Evolutionary conservation across 1,140 invertebrate species (phyloP).

Genomic region (Drosophila ohnishii): DNA sequence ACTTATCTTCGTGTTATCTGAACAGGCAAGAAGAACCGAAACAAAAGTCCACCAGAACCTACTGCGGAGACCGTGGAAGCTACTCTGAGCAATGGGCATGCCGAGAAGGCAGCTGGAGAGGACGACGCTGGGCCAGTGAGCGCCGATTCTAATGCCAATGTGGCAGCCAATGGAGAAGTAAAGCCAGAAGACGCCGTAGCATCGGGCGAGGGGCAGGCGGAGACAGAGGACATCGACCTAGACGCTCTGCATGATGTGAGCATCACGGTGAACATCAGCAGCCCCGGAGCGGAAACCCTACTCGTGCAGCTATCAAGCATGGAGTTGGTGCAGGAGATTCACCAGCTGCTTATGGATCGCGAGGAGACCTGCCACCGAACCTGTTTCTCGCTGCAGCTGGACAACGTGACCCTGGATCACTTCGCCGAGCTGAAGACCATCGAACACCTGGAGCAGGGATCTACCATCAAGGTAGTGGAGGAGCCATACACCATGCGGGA

Average conservation of each 20-base stretch:
- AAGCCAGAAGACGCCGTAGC: conserved; percentile 11
- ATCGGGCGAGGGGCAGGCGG: conserved; percentile 14
- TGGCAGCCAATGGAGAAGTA: conserved; percentile 22
- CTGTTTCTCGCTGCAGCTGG: conserved; percentile 98
- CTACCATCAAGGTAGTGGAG: conserved; percentile 95
- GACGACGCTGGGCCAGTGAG: conserved; percentile 5
- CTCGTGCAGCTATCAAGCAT: conserved; percentile 98
- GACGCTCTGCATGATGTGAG: conserved; percentile 97
- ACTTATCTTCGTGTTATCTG: not conserved
- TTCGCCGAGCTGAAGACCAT: conserved; percentile 99
- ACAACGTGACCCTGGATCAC: conserved; percentile 97
- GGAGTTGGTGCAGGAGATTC: conserved; percentile 99
- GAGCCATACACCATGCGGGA: conserved; percentile 99
- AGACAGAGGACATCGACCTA: conserved; percentile 84
- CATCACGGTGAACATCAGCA: conserved; percentile 95
- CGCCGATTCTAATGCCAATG: conserved; percentile 68
- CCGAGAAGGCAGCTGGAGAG: conserved; percentile 30
- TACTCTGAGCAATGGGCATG: conserved; percentile 64
- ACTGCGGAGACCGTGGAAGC: conserved; percentile 17
- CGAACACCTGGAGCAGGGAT: conserved; percentile 97
- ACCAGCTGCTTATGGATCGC: conserved; percentile 98
- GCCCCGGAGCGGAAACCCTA: conserved; percentile 91
- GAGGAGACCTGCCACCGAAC: conserved; percentile 99
- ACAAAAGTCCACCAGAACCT: conserved; percentile 64
- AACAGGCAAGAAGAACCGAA: conserved; percentile 72